Conservation (phyloP, 1,140 invertebrate species). For the Trichoplusia ni region DNA sequence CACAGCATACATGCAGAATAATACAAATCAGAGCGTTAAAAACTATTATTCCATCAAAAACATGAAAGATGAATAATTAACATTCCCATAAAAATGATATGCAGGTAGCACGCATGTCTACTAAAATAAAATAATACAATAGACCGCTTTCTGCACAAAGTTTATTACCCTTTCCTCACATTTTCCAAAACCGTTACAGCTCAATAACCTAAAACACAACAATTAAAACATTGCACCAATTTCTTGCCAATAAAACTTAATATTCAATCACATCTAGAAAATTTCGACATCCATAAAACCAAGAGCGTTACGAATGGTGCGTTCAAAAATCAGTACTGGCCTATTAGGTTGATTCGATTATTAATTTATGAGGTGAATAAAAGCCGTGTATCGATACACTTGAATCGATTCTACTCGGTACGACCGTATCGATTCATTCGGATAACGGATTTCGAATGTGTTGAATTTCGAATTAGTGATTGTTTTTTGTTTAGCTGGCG, state of each 20-base stretch:
- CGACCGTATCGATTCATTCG: constrained; percentile 46
- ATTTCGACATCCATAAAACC: constrained; percentile 43
- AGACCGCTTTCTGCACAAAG: no score
- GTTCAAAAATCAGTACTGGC: constrained; percentile 72
- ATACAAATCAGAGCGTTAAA: no score
- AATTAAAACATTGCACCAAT: not conserved
- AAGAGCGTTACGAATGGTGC: constrained; percentile 59
- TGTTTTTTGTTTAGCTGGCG: no score
- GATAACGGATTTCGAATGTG: constrained; percentile 54
- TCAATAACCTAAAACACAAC: constrained; percentile 9
- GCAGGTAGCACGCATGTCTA: no score
- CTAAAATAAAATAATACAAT: no score
- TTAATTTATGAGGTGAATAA: constrained; percentile 77
- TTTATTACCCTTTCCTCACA: not conserved
- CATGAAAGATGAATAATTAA: no score
- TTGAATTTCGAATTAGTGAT: constrained; percentile 13
- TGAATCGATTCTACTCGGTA: constrained; percentile 67
- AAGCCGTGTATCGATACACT: constrained; percentile 65
- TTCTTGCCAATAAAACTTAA: constrained; percentile 1
- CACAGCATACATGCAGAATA: no score
- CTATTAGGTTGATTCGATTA: constrained; percentile 76
- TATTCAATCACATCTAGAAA: constrained; percentile 44
- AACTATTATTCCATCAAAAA: no score
- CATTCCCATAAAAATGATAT: no score
- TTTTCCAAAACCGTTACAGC: not conserved